A percentile compares a stretch with the other conserved stretches of the same genome.
phyloP scores from a whole-genome alignment of 1,140 invertebrate species.

The Drosophila prosaltans region DNA sequence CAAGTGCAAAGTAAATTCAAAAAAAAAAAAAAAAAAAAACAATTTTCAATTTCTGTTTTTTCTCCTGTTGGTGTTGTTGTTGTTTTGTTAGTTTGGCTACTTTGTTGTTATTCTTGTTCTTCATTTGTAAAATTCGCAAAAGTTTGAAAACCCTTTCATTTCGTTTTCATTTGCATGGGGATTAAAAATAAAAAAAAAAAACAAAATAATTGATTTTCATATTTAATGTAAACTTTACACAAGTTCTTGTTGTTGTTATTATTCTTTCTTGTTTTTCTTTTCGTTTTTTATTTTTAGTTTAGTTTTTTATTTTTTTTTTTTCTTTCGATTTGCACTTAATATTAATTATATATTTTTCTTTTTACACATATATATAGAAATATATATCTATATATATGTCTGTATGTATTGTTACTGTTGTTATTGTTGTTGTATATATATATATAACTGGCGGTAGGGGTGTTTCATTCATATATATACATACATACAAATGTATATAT shows the following conservation, averaged over 20 bases:
- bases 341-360: constrained; percentile 9
- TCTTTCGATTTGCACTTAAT: constrained; percentile 1
- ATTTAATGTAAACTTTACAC: constrained; percentile 48
- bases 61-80: constrained; percentile 8
- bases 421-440: constrained; percentile 15
- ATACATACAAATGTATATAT: constrained; percentile 8
- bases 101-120: neutral
- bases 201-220: constrained; percentile 5
- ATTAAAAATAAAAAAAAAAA: constrained; percentile 19
- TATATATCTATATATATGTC: constrained; percentile 28
- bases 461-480: constrained; percentile 57
- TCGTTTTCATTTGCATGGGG: constrained; percentile 20
- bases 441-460: constrained; percentile 73
- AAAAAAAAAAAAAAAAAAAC: constrained; percentile 20
- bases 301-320: too few relatives aligned
- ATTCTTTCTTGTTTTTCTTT: constrained; percentile 12
- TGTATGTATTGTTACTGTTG: constrained; percentile 26
- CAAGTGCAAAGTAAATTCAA: constrained; percentile 50
- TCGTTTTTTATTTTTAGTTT: neutral
- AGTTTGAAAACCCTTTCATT: constrained; percentile 33
- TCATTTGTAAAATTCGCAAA: constrained; percentile 53
- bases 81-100: constrained; percentile 57
- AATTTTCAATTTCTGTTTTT: constrained; percentile 24
- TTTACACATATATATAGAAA: constrained; percentile 21
- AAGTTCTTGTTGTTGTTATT: constrained; percentile 22